Base-by-base conservation (phyloP, 2,113 vertebrate species). In the Cryptomyrus ogoouensis region DNA sequence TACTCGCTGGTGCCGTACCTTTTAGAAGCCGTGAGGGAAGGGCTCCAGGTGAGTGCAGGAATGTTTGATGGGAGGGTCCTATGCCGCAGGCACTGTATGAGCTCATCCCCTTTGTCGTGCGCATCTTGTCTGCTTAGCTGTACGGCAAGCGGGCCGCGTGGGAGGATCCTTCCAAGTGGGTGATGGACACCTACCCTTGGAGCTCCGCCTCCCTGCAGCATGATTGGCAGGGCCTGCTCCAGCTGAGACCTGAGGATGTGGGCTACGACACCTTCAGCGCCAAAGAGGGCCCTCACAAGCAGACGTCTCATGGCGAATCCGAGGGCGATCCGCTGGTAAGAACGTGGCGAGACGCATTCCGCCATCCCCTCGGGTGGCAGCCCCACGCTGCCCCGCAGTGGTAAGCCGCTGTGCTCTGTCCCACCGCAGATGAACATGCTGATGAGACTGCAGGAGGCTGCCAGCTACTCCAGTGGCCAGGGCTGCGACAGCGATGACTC, bases 401-500 rank as follows among this genome's bases (percentile, higher is more conserved):
- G 49, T 19, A n/a, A 7, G 19, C 13, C 80, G 24, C 66, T 56
- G 70, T n/a, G 8, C 5, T 74, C 27, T n/a, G 3, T 49, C 9
- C 52, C 6, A 83, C 21, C 92, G 3, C 94, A 99, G 98, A 98
- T 99, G 98, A 99, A 97, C 93, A 99, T 99, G 98, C 94, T 99
- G 21, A 98, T 99, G 98, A 94, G 98, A 50, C 96, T 99, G 89
- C 99, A 99, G 92, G 98, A 99, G 91, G 98, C 98, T 0, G 98
- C 98, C 39, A 99, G 97, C 91, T 99, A 97, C 89, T 99, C 98
- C 1, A 98, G 98, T 91, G 97, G 98, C 1, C 98, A 99, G 96
- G 99, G 98, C 93, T 99, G 98, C 0, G 98, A 99, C 96, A 99
- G 98, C 5, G 98, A 99, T 95, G 99, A 98, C 88, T 98, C 99